Conservation (phyloP, 2,113 vertebrate species). For the Puffinus mauretanicus region DNA sequence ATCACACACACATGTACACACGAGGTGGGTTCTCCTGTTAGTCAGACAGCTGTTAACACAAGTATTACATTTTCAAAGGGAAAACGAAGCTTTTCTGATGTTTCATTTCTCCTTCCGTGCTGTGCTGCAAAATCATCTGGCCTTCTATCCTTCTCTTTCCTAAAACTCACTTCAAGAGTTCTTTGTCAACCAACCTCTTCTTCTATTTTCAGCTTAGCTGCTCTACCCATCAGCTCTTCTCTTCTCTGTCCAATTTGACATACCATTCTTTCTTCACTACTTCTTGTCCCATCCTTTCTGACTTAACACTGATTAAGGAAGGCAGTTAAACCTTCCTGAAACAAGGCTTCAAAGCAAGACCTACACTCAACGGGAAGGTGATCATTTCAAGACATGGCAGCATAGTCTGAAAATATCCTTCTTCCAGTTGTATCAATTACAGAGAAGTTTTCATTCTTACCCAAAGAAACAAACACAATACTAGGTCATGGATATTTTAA, state of each 20-base stretch:
- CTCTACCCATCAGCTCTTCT: not conserved
- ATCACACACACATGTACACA: not conserved
- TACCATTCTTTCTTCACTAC: not conserved
- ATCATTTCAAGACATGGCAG: not conserved
- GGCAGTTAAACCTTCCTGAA: not conserved
- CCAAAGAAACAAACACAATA: not conserved
- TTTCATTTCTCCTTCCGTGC: not conserved
- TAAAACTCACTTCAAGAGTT: not conserved
- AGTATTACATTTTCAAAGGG: not conserved
- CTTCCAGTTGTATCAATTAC: not conserved
- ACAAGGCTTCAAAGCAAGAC: not conserved
- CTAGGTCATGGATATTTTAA: too few relatives aligned
- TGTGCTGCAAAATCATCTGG: not conserved
- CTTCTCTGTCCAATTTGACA: not conserved
- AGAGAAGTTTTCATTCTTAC: not conserved
- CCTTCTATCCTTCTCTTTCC: not conserved
- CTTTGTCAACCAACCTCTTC: not conserved
- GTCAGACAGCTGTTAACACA: not conserved
- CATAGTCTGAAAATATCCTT: not conserved
- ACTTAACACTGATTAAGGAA: not conserved
- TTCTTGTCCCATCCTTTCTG: not conserved
- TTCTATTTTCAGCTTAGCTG: not conserved
- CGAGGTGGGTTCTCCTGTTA: not conserved
- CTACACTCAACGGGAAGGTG: not conserved
- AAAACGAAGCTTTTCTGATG: not conserved